These are phyloP conservation scores for Cynaeus angustus DNA, from an alignment of 2,888 invertebrate species.

Conservation along the genomic window DNA sequence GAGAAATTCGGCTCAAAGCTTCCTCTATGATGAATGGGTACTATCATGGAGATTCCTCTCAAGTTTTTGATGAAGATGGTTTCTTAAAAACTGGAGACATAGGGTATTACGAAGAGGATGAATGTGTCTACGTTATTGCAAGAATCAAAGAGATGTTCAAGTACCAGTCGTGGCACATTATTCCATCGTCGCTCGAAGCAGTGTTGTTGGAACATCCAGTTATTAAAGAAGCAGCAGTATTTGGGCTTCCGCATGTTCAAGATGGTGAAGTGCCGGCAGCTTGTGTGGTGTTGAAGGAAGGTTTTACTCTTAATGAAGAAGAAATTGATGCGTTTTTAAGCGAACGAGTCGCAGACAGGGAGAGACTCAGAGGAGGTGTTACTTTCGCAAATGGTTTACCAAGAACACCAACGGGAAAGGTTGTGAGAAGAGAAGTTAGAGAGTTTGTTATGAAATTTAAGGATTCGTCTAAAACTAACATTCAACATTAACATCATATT, in stretches of 20 bases:
- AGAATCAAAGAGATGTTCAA: constrained; percentile 64
- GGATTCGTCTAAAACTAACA: too few species aligned
- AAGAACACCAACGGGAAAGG: constrained; percentile 51
- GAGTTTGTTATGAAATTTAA: background rate
- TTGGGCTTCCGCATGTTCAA: constrained; percentile 58
- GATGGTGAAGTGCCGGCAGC: constrained; percentile 59
- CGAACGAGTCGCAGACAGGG: constrained; percentile 47
- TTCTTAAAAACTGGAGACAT: constrained; percentile 62
- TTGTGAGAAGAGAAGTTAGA: constrained; percentile 9
- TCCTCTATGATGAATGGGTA: constrained; percentile 69
- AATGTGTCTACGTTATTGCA: constrained; percentile 60
- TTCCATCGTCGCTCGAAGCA: constrained; percentile 59
- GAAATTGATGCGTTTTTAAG: constrained; percentile 45
- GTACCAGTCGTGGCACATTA: constrained; percentile 63
- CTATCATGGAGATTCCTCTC: constrained; percentile 57
- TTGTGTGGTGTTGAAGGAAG: constrained; percentile 47
- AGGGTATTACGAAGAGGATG: constrained; percentile 62
- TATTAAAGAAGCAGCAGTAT: constrained; percentile 60
- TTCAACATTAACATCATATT: too few species aligned
- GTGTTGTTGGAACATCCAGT: constrained; percentile 60
- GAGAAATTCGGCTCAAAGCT: constrained; percentile 73
- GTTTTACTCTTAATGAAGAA: constrained; percentile 13
- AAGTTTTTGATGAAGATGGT: constrained; percentile 58
- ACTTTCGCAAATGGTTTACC: constrained; percentile 42
- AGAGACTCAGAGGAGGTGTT: constrained; percentile 51